Evolutionary conservation across 2,888 invertebrate genomes (phyloP).

Genomic region (Cantharis nigra): DNA sequence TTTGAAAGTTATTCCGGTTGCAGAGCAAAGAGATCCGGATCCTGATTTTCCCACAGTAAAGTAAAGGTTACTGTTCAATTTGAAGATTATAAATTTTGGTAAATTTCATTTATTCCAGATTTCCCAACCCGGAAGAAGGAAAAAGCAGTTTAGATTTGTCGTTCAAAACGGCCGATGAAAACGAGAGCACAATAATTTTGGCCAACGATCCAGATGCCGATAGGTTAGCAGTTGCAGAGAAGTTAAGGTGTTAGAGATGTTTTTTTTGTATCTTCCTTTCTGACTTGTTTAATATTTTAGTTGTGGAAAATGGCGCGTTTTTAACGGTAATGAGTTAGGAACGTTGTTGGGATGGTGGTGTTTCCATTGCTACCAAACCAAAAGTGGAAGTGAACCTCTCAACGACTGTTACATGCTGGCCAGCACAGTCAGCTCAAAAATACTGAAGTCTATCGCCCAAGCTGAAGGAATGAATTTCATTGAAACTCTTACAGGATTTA

Average conservation of each 20-base stretch:
- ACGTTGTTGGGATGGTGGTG: constrained; percentile 95
- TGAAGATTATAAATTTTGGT: background rate
- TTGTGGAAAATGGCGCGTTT: constrained; percentile 82
- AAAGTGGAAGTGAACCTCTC: constrained; percentile 56
- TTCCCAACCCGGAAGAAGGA: constrained; percentile 98
- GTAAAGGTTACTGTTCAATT: constrained; percentile 38
- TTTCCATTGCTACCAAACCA: constrained; percentile 63
- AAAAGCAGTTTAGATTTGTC: constrained; percentile 66
- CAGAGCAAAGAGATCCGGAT: constrained; percentile 84
- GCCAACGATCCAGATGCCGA: constrained; percentile 99
- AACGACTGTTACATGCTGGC: constrained; percentile 81
- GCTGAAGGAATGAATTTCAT: constrained; percentile 76
- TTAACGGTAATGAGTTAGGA: constrained; percentile 95
- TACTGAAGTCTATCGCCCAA: constrained; percentile 79
- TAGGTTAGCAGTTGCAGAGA: constrained; percentile 91
- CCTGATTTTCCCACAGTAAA: constrained; percentile 97
- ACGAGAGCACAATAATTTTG: constrained; percentile 74
- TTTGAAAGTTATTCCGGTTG: constrained; percentile 71
- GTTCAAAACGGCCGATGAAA: constrained; percentile 73
- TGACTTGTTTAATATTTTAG: constrained; percentile 34
- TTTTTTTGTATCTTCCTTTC: background rate
- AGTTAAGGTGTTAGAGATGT: constrained; percentile 58
- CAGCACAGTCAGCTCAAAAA: constrained; percentile 96
- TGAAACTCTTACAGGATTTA: constrained; percentile 98
- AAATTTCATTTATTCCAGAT: constrained; percentile 53